A percentile compares a stretch with the other conserved stretches of the same genome.
phyloP scores from a whole-genome alignment of 2,888 invertebrate genomes.

The Halocaridina rubra region DNA sequence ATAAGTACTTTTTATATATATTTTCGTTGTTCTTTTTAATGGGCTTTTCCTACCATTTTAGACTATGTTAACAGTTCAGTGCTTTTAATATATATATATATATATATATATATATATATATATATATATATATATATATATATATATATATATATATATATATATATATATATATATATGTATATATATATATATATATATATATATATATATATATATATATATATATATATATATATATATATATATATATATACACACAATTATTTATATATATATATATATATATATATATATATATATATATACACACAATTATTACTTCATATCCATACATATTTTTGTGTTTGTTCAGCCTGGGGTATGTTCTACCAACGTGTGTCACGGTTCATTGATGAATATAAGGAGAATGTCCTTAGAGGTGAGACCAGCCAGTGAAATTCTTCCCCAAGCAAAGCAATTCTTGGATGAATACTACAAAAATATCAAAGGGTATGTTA shows the following conservation, averaged over 20 bases:
- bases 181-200: neutral
- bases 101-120: neutral
- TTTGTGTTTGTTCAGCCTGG: neutral
- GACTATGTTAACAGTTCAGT: too few species aligned
- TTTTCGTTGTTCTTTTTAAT: too few species aligned
- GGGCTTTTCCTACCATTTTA: too few species aligned
- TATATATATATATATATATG: neutral
- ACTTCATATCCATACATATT: neutral
- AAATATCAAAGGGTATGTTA: neutral
- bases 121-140: neutral
- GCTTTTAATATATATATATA: too few species aligned
- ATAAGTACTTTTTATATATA: too few species aligned
- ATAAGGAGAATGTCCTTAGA: neutral
- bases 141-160: neutral
- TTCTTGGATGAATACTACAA: conserved; percentile 16
- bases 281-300: neutral
- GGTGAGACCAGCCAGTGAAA: neutral
- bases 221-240: too few species aligned
- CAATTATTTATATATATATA: too few species aligned
- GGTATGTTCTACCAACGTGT: conserved; percentile 9
- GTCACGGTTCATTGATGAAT: conserved; percentile 20
- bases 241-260: too few species aligned
- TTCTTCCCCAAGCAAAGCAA: conserved; percentile 5
- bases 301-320: neutral
- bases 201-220: neutral